Evolutionary conservation across 2,888 invertebrate species (phyloP), one percentile per base, ranked within the genome.

Genomic region (Muscina levida): DNA sequence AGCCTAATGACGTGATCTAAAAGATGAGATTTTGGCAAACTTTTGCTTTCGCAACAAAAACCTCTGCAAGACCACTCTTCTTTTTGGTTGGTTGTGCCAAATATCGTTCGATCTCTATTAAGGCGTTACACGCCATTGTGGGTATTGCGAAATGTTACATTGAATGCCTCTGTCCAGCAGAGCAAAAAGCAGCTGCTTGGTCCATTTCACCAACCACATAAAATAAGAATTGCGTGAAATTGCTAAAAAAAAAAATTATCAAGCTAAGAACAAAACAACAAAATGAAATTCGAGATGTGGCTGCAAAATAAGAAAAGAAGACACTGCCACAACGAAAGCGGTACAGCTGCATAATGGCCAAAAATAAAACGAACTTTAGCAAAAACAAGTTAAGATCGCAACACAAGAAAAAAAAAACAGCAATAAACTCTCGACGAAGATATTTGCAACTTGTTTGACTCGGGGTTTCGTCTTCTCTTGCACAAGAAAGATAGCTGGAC

Each of bases 281-380:
- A 8, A 22, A 19, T 42, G 62, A 62, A 62, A 62, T 62, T 39
- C 22, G 62, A 62, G 22, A 62, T 42, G 13, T 62, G 42, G 13
- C 42, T 37, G 17, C 19, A 37, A 59, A 11, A 10, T 26, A 57
- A 57, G 31, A 62, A 59, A n/a, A 62, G 42, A 62, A 37, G 62
- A 15, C 19, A 26, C 19, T 26, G n/a, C 24, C 26, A 39, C 62
- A 39, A 62, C 42, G 22, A 62, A 62, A 62, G 62, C 22, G 62
- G 62, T 62, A 62, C 62, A 62, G 62, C 62, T 62, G 62, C 62
- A 62, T 22, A 59, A 62, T 37, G 22, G 22, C 22, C 53, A 53
- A n/a, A 31, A 62, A 62, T 62, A 62, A 62, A 11, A 42, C 22
- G 42, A 19, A 11, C 13, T 17, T 42, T 26, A 11, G 10, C 26